These are phyloP conservation scores for Calypte anna DNA, from an alignment of 2,113 vertebrate genomes.

Conservation along the genomic window DNA sequence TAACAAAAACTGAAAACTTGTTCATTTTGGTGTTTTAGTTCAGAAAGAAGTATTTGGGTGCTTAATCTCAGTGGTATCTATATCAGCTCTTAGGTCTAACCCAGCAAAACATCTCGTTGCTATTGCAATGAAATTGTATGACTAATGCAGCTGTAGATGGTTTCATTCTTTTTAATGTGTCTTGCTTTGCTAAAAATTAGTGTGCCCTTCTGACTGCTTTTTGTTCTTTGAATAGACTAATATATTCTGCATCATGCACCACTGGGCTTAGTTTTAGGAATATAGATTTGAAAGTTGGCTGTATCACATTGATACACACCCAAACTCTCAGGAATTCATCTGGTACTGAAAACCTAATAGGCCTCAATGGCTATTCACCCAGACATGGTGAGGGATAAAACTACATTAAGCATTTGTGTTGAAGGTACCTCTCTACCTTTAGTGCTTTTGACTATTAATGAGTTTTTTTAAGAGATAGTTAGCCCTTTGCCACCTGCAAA, in stretches of 20 bases:
- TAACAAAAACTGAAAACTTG: background rate
- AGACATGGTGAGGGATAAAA: background rate
- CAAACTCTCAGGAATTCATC: background rate
- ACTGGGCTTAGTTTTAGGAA: background rate
- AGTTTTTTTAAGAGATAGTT: background rate
- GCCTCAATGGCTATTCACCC: background rate
- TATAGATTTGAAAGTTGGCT: background rate
- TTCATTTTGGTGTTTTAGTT: background rate
- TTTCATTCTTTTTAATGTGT: background rate
- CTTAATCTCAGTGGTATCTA: background rate
- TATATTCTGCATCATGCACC: background rate
- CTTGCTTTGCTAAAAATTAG: background rate
- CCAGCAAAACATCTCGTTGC: background rate
- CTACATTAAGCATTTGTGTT: background rate
- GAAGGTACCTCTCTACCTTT: background rate
- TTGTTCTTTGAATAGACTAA: background rate
- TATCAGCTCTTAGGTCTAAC: background rate
- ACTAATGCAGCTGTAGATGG: background rate
- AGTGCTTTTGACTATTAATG: background rate
- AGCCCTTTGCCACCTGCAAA: background rate
- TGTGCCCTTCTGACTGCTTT: background rate
- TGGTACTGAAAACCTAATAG: background rate
- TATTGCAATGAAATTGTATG: background rate
- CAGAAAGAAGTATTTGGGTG: background rate
- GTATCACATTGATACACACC: rapidly evolving